phyloP scores from a whole-genome alignment of 2,113 vertebrate genomes.

The Heteronetta atricapilla region DNA sequence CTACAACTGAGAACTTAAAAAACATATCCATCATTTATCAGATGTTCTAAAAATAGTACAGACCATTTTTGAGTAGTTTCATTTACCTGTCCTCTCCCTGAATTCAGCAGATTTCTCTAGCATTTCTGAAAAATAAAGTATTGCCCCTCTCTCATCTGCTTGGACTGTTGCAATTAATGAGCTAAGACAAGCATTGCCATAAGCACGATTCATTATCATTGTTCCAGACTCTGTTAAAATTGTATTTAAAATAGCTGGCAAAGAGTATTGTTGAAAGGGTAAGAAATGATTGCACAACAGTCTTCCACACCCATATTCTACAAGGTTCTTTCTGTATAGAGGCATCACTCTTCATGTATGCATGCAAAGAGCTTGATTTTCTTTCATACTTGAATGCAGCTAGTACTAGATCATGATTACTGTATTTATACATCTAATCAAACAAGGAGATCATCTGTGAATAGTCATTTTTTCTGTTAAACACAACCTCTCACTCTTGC shows the following conservation, averaged over 20 bases:
- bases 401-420: background rate
- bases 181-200: background rate
- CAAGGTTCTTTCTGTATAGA: background rate
- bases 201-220: background rate
- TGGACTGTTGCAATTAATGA: background rate
- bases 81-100: background rate
- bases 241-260: constrained; percentile 9
- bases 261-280: background rate
- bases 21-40: background rate
- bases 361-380: background rate
- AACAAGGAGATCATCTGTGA: background rate
- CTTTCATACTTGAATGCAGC: background rate
- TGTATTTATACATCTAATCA: background rate
- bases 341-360: background rate
- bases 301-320: background rate
- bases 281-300: background rate
- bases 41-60: background rate
- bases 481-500: background rate
- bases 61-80: background rate
- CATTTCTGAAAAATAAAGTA: background rate
- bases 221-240: background rate
- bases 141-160: background rate
- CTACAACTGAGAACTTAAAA: background rate
- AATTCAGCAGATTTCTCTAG: background rate
- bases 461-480: background rate